Conservation (phyloP, 2,888 invertebrate genomes). For the Biston stratarius region DNA sequence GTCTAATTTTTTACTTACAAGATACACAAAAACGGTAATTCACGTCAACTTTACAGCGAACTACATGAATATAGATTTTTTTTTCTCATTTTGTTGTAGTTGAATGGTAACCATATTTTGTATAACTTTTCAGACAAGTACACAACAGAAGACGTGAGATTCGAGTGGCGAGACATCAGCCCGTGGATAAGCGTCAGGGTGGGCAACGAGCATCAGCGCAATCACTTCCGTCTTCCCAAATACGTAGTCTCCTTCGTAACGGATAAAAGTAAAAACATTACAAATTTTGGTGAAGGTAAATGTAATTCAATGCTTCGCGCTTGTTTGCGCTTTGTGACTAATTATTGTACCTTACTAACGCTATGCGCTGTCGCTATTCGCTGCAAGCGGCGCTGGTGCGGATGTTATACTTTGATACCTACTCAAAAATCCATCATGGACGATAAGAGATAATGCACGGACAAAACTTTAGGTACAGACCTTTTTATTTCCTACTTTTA, state of each 20-base stretch:
- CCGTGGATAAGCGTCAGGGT: conserved; percentile 81
- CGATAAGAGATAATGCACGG: neutral
- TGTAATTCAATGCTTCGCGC: conserved; percentile 84
- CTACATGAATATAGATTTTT: too few species aligned
- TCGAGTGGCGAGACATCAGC: conserved; percentile 87
- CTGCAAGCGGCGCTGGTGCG: conserved; percentile 66
- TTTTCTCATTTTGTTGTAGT: neutral
- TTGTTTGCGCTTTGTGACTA: conserved; percentile 78
- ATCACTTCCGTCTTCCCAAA: conserved; percentile 87
- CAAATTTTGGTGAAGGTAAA: conserved; percentile 89
- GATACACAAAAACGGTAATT: too few species aligned
- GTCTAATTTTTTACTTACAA: too few species aligned
- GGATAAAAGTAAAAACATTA: conserved; percentile 87
- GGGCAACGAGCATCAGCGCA: conserved; percentile 78
- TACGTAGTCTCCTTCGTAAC: conserved; percentile 88
- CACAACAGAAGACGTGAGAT: conserved; percentile 86
- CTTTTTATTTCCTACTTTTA: too few species aligned
- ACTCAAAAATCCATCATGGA: neutral
- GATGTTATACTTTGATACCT: conserved; percentile 38
- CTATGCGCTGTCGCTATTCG: conserved; percentile 67
- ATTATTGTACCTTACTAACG: conserved; percentile 69
- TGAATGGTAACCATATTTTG: neutral
- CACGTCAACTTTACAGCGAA: too few species aligned
- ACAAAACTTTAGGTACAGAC: neutral
- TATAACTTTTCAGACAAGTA: conserved; percentile 83